Conservation (phyloP, 1,140 invertebrate species). For the Drosophila bocqueti region DNA sequence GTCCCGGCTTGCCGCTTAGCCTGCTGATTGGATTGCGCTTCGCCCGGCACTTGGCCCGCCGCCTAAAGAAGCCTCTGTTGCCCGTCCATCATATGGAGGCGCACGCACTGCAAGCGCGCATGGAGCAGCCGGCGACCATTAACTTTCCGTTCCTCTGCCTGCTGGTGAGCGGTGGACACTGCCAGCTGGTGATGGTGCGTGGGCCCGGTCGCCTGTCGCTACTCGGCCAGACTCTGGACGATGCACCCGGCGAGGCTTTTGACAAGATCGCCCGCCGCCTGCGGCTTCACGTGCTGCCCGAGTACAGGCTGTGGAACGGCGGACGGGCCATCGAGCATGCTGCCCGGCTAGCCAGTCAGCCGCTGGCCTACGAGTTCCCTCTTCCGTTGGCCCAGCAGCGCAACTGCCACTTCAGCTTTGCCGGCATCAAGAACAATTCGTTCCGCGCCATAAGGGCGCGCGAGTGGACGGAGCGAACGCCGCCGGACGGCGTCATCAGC, state of each 20-base stretch:
- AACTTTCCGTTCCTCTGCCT: conserved; percentile 96
- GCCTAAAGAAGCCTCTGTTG: conserved; percentile 93
- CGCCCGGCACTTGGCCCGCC: conserved; percentile 91
- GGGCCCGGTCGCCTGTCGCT: conserved; percentile 91
- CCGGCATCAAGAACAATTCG: conserved; percentile 89
- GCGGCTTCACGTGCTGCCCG: conserved; percentile 92
- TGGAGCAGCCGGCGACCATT: conserved; percentile 87
- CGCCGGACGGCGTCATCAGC: conserved; percentile 90
- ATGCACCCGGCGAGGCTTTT: conserved; percentile 95
- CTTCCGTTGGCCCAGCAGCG: conserved; percentile 87
- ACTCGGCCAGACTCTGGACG: conserved; percentile 92
- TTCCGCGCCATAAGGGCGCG: conserved; percentile 86
- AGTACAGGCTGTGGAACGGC: conserved; percentile 90
- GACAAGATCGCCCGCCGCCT: conserved; percentile 96
- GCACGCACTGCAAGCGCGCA: conserved; percentile 95
- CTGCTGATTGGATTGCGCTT: conserved; percentile 93
- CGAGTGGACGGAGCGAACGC: conserved; percentile 86
- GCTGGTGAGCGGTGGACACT: conserved; percentile 96
- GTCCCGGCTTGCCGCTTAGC: conserved; percentile 93
- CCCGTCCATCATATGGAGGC: conserved; percentile 99
- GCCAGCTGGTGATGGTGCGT: conserved; percentile 92
- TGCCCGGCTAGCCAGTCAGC: conserved; percentile 89
- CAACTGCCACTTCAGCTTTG: conserved; percentile 95
- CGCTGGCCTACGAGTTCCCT: conserved; percentile 88
- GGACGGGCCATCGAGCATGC: conserved; percentile 94